These are phyloP conservation scores for Eriosoma lanigerum DNA, from an alignment of 1,140 invertebrate genomes.

Conservation along the genomic window DNA sequence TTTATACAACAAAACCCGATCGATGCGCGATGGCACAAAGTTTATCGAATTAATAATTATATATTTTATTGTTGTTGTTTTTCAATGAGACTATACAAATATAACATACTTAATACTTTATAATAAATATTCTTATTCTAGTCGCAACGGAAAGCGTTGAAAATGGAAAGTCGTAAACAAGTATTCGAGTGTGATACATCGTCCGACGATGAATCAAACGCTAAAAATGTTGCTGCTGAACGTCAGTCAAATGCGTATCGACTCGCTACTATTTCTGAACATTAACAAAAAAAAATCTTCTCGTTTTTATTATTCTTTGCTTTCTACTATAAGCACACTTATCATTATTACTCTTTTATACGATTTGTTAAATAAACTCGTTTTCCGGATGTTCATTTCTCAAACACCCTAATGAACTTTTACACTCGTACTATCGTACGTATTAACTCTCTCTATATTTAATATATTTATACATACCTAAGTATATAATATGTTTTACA, in stretches of 20 bases:
- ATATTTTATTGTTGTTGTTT: no score
- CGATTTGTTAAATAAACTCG: background rate
- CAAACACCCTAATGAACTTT: background rate
- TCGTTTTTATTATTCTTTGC: no score
- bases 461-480: background rate
- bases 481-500: no score
- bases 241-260: background rate
- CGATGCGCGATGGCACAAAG: no score
- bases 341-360: slow-evolving; percentile 6
- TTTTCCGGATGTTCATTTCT: background rate
- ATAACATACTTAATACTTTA: no score
- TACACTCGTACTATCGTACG: background rate
- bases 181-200: background rate
- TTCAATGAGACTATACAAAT: no score
- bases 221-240: background rate
- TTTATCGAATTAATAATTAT: no score
- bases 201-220: slow-evolving; percentile 9
- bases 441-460: background rate
- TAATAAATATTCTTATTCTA: no score
- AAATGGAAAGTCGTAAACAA: slow-evolving; percentile 16
- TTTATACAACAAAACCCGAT: no score
- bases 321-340: no score
- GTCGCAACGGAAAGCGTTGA: background rate
- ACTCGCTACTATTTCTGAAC: background rate
- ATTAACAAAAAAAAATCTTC: background rate